These are phyloP conservation scores for Hyperopisus bebe DNA, from an alignment of 2,113 vertebrate genomes.

Conservation along the genomic window DNA sequence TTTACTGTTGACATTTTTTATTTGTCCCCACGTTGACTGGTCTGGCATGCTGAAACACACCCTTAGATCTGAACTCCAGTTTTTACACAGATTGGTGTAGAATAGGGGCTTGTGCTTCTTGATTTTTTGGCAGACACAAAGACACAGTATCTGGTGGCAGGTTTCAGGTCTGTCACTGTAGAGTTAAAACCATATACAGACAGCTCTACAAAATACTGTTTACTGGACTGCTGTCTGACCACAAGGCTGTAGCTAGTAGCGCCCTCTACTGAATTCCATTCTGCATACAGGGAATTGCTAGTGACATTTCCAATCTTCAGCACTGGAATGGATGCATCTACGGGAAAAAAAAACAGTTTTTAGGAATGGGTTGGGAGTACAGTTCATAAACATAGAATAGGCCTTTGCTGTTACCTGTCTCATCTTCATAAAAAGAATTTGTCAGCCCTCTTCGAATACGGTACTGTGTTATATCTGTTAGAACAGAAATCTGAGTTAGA, in stretches of 20 bases:
- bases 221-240: conserved; percentile 25
- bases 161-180: conserved; percentile 35
- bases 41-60: not conserved
- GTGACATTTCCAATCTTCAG: conserved; percentile 46
- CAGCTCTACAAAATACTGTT: conserved; percentile 10
- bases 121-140: conserved; percentile 26
- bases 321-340: conserved; percentile 37
- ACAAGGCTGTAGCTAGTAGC: conserved; percentile 39
- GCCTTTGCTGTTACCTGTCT: not conserved
- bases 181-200: conserved; percentile 30
- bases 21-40: not conserved
- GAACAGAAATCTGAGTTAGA: not conserved
- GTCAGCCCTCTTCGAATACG: not conserved
- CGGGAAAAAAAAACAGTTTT: not conserved
- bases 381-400: not conserved
- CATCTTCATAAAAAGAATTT: not conserved
- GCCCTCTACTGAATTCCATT: conserved; percentile 36
- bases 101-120: conserved; percentile 28
- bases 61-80: not conserved
- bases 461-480: not conserved
- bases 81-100: conserved; percentile 37
- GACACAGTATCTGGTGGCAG: conserved; percentile 41
- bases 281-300: conserved; percentile 3
- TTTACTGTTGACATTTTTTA: not conserved
- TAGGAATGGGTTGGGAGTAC: not conserved